Evolutionary conservation across 2,888 invertebrate genomes (phyloP).

Genomic region (Aphodius granarius): DNA sequence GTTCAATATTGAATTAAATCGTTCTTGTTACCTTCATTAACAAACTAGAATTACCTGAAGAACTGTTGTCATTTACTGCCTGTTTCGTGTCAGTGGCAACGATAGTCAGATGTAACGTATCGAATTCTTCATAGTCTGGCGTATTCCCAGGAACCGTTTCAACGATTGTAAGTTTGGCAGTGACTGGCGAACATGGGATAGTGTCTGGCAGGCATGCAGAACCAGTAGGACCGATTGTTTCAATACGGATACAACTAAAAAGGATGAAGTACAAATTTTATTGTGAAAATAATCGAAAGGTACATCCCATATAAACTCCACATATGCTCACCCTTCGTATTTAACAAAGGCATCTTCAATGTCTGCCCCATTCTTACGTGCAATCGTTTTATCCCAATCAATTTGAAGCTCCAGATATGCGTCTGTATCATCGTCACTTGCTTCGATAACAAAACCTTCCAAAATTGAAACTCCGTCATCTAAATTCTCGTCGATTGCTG

Average conservation of each 20-base stretch:
- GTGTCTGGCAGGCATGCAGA: too few species aligned
- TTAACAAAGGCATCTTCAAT: constrained; percentile 43
- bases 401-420: constrained; percentile 61
- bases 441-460: constrained; percentile 54
- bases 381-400: constrained; percentile 61
- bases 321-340: constrained; percentile 41
- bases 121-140: constrained; percentile 62
- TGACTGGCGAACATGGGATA: too few species aligned
- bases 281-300: background rate
- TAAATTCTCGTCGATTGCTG: background rate
- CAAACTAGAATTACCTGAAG: constrained; percentile 54
- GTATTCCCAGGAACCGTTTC: constrained; percentile 25
- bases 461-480: background rate
- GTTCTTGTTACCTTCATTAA: too few species aligned
- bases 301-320: background rate
- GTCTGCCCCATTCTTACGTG: constrained; percentile 55
- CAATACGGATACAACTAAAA: constrained; percentile 45
- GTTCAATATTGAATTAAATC: too few species aligned
- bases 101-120: constrained; percentile 60
- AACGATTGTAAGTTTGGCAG: constrained; percentile 15
- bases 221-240: constrained; percentile 21
- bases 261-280: constrained; percentile 2
- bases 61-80: constrained; percentile 53
- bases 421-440: constrained; percentile 63
- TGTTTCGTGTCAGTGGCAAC: constrained; percentile 58